Base-by-base conservation (phyloP, 2,797 vertebrate species). In the Anas georgica region DNA sequence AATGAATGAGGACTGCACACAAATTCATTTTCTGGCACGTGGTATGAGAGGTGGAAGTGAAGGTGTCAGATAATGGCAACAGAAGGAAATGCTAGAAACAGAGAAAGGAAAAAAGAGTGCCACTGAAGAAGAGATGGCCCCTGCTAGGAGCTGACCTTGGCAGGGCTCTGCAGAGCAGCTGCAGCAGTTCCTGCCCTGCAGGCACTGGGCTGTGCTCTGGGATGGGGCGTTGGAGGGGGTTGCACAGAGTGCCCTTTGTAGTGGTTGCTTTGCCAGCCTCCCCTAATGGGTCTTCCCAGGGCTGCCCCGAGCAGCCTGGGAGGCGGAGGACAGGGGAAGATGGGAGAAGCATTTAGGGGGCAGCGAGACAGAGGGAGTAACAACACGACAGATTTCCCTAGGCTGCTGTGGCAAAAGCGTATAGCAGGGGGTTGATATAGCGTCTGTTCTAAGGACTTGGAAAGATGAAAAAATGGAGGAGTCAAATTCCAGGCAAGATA, bases 211-310 rank as follows among this genome's bases (percentile, higher is more conserved):
- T 68, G 73, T 16, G n/a, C 33, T 90, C 9, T 59, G 79, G 37
- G 63, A 91, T 17, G 5, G 91, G 70, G 31, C 9, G 3, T 25
- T 46, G 81, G 89, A 62, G 18, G 60, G 39, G 80, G 56, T 48
- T 67, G 56, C 66, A 96, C 93, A 96, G 82, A 63, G 83, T 3
- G 59, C 46, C 59, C 91, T 97, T 96, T 97, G 93, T 97, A 63
- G 78, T 37, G 59, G 18, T 26, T 41, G 12, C 60, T 70, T 43
- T 75, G 73, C 81, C 52, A 86, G 80, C 12, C 82, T 64, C 37
- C 46, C 21, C 1, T 69, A 22, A 20, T 9, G 29, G 60, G 62
- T 96, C 93, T 84, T 80, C 77, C 81, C 31, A 3, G 59, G 46
- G 82, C 92, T 95, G 80, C 68, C 63, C 29, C 21, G 1, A 52